These are phyloP conservation scores for Neoaliturus tenellus DNA, from an alignment of 2,888 invertebrate species.

Conservation along the genomic window DNA sequence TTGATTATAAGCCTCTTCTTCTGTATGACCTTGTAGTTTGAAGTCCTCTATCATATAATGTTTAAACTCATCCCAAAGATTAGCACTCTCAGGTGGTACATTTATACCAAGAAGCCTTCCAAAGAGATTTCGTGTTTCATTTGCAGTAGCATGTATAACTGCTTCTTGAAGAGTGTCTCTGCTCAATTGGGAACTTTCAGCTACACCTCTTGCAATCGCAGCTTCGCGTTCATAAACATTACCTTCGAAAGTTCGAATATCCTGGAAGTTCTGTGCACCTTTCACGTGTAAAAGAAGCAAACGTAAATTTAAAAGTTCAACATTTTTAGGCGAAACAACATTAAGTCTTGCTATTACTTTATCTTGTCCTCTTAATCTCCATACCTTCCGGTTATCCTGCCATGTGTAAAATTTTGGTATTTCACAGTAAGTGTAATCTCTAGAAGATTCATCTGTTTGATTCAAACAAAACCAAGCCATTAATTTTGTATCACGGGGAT, in stretches of 20 bases:
- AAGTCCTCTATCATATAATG: neutral
- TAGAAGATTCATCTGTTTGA: slow-evolving; percentile 29
- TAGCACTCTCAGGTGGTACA: neutral
- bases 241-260: neutral
- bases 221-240: neutral
- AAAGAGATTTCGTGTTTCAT: neutral
- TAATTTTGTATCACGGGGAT: neutral
- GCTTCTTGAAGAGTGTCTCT: neutral
- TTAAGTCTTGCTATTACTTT: neutral
- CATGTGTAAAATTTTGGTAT: slow-evolving; percentile 62
- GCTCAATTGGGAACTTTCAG: neutral
- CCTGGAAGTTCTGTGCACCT: too few species aligned
- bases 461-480: slow-evolving; percentile 41
- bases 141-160: neutral
- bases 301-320: too few species aligned
- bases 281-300: too few species aligned
- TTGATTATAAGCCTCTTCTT: neutral
- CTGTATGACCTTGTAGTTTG: too few species aligned
- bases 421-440: slow-evolving; percentile 58
- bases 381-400: too few species aligned
- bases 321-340: too few species aligned
- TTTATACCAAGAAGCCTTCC: neutral
- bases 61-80: neutral
- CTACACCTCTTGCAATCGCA: neutral
- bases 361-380: neutral